Conservation (phyloP, 2,888 invertebrate species). For the Lasioglossum morio region DNA sequence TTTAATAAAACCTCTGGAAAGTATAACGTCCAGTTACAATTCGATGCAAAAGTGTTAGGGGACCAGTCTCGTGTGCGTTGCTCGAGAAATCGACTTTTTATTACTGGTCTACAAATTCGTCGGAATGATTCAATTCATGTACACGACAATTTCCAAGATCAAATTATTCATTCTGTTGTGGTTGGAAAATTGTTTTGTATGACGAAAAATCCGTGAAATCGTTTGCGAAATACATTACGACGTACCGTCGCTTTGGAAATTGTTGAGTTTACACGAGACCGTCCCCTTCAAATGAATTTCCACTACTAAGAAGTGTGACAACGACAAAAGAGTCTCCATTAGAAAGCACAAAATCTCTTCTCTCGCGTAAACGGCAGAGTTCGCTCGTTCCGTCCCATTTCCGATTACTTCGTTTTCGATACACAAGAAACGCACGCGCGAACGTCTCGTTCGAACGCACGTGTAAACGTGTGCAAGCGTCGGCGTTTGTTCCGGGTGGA, state of each 20-base stretch:
- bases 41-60: neutral
- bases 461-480: neutral
- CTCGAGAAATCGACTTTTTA: neutral
- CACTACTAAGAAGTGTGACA: slow-evolving; percentile 23
- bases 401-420: slow-evolving; percentile 33
- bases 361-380: neutral
- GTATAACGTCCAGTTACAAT: neutral
- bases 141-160: neutral
- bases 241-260: neutral
- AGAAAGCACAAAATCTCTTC: neutral
- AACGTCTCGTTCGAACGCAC: neutral
- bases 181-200: neutral
- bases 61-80: neutral
- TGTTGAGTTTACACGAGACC: neutral
- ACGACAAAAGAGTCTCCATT: slow-evolving; percentile 8
- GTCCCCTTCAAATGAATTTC: neutral
- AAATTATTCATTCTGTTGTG: neutral
- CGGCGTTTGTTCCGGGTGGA: slow-evolving; percentile 39
- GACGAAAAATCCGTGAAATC: neutral
- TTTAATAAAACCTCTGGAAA: neutral
- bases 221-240: no score
- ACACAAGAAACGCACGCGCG: slow-evolving; percentile 7
- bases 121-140: no score
- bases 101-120: no score
- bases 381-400: slow-evolving; percentile 9